These are phyloP conservation scores for Masnerella sp. DNA, from an alignment of 2,888 invertebrate genomes.

Conservation along the genomic window DNA sequence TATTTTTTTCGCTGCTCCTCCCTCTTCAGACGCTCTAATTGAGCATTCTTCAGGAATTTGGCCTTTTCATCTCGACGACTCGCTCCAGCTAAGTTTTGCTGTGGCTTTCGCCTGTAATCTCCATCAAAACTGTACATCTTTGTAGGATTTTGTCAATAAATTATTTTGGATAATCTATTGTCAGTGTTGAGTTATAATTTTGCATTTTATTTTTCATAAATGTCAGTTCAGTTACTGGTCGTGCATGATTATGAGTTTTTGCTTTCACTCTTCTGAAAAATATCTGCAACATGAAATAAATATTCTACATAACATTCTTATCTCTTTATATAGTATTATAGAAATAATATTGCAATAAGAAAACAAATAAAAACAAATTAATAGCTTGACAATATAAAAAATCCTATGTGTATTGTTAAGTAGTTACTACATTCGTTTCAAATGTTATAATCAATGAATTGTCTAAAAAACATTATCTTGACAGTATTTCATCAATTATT, in stretches of 20 bases:
- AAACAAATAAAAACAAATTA: too few species aligned
- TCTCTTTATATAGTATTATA: too few species aligned
- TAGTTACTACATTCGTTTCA: too few species aligned
- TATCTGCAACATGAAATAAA: too few species aligned
- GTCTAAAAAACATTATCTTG: too few species aligned
- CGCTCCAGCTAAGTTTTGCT: conserved; percentile 94
- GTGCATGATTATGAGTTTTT: neutral
- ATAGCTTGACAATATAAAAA: too few species aligned
- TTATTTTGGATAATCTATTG: neutral
- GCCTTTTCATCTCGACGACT: conserved; percentile 86
- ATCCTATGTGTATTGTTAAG: too few species aligned
- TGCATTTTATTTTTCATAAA: neutral
- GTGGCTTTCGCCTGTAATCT: conserved; percentile 90
- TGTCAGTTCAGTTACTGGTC: neutral
- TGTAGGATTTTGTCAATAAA: neutral
- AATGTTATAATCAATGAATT: too few species aligned
- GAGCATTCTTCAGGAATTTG: conserved; percentile 87
- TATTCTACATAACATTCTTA: too few species aligned
- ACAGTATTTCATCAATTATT: too few species aligned
- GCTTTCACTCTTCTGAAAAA: neutral
- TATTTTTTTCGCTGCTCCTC: conserved; percentile 88
- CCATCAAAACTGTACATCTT: conserved; percentile 90
- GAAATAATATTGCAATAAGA: too few species aligned
- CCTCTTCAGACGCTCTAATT: conserved; percentile 90
- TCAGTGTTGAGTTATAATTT: neutral